These are phyloP conservation scores for Zaprionus ornatus DNA, from an alignment of 1,140 invertebrate species.

Conservation along the genomic window DNA sequence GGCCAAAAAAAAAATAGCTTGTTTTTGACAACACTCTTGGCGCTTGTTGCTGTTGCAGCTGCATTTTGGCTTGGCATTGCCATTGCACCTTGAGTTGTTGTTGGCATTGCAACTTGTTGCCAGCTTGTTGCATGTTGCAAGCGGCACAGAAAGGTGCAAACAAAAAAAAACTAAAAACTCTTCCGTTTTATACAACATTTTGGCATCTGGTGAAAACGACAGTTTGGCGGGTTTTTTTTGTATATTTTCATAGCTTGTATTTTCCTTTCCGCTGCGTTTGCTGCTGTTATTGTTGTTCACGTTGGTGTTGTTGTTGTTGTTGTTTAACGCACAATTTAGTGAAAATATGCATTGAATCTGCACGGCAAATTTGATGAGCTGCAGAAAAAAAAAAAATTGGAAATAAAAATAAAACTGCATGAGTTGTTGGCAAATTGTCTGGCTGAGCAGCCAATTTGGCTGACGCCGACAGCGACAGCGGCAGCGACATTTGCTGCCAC, in stretches of 20 bases:
- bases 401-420: background rate
- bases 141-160: background rate
- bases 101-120: constrained; percentile 26
- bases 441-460: background rate
- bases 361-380: constrained; percentile 49
- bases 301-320: constrained; percentile 25
- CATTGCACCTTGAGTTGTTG: constrained; percentile 3
- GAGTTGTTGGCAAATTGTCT: constrained; percentile 4
- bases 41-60: constrained; percentile 30
- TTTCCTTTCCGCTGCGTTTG: constrained; percentile 6
- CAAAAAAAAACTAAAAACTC: constrained; percentile 9
- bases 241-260: background rate
- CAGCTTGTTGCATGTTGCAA: constrained; percentile 1
- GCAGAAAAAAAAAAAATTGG: background rate
- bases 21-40: background rate
- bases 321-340: constrained; percentile 64
- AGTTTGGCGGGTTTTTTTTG: constrained; percentile 58
- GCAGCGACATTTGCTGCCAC: constrained; percentile 39
- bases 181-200: constrained; percentile 42
- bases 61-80: constrained; percentile 16
- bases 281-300: constrained; percentile 28
- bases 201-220: constrained; percentile 62
- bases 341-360: constrained; percentile 75
- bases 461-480: constrained; percentile 20
- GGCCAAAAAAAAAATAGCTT: background rate